Base-by-base conservation (phyloP, 2,113 vertebrate genomes). In the Tympanuchus pallidicinctus region DNA sequence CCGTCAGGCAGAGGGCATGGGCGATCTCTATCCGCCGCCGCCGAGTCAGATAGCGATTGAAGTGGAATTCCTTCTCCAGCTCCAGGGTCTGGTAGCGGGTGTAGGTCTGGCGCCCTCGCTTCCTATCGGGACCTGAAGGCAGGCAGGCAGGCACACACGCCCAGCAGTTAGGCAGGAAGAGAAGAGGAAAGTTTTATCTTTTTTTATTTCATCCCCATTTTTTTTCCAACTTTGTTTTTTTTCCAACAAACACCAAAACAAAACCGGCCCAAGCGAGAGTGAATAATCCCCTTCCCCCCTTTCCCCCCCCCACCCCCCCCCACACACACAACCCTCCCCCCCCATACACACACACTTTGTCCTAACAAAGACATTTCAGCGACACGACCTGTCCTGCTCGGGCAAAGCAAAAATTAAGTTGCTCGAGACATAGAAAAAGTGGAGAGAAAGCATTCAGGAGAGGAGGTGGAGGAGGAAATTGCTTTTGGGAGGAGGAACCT, bases 11-110 rank as follows among this genome's bases (percentile, higher is more conserved):
- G 89, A 99, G 98, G 50, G 98, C 97, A 27, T 99, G 98, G 48
- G 98, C 98, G 43, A 99, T 98, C 97, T 99, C 99, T 74, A 99
- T 97, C 96, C 98, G 97, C 87, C 99, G 96, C 86, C 98, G 97
- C 94, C 98, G 98, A 56, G 98, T 99, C 97, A 99, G 97, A 97
- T 99, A 99, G 89, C 98, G 98, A 95, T 98, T 99, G 93, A 98
- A 99, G 96, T 99, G 98, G 93, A 99, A 99, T 96, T 99, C 99
- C 95, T 99, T 99, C 97, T 99, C 99, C 97, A 99, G 97, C 93
- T 99, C 99, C 96, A 99, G 96, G 6, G 98, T 99, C 97, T 99
- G 99, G 97, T 99, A 98, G 89, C 98, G 98, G 82, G 99, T 99
- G 85, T 99, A 99, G 54, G 98, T 99, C 97, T 99, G 98, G 71